Evolutionary conservation across 2,113 vertebrate species (phyloP).

Genomic region (Saguinus imperator): DNA sequence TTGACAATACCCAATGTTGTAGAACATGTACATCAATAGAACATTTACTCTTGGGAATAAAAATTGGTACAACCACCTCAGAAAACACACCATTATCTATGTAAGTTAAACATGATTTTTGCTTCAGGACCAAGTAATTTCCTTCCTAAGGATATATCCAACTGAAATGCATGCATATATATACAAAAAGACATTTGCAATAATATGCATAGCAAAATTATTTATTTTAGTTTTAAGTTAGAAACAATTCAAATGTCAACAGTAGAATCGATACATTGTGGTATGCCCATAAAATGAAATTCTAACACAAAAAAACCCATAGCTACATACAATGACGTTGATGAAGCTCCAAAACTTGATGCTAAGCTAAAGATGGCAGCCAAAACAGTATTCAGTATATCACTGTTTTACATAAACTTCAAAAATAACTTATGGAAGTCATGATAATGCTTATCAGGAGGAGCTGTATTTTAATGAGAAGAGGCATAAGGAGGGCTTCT

Average conservation of each 20-base stretch:
- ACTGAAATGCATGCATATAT: not conserved
- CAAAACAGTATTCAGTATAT: not conserved
- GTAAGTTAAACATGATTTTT: not conserved
- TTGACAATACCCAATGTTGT: not conserved
- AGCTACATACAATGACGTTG: not conserved
- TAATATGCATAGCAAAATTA: not conserved
- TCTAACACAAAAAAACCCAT: not conserved
- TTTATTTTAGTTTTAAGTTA: not conserved
- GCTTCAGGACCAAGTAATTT: not conserved
- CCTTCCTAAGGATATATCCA: not conserved
- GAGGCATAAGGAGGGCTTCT: not conserved
- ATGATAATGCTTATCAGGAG: not conserved
- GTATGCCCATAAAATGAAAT: not conserved
- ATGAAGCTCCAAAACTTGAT: not conserved
- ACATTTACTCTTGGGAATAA: not conserved
- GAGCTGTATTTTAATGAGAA: not conserved
- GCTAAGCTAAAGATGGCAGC: not conserved
- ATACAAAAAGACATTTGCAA: not conserved
- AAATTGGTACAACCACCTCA: not conserved
- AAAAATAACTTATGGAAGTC: not conserved
- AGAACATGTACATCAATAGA: not conserved
- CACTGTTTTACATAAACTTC: not conserved
- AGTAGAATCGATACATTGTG: not conserved
- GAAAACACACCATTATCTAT: not conserved
- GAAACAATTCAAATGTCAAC: not conserved